Base-by-base conservation (phyloP, 2,797 vertebrate species). In the Crocidura indochinensis region DNA sequence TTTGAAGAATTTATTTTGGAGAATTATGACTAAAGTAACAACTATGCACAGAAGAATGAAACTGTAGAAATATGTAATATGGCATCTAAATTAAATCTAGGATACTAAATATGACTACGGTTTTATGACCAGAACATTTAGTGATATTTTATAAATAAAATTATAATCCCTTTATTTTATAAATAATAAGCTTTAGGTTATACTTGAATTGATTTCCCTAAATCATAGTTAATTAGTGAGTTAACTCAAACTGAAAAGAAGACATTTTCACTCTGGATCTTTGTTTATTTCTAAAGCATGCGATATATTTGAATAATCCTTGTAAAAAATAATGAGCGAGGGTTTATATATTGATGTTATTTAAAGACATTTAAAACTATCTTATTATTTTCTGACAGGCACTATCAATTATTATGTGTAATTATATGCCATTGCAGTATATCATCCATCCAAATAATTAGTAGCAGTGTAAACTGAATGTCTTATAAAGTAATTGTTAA, bases 1-100 rank as follows among this genome's bases (percentile, higher is more conserved):
- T 95, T 88, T 93, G 81, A 73, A 87, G 79, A 92, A 10, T 82
- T 38, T 38, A 38, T 38, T 38, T 38, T 89, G 24, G 10, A 84
- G 56, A 91, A 29, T 84, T 90, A 2, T 60, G n/a, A 38, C 38
- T 38, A 38, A 38, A 38, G 38, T 38, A 38, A 38, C 38, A 38
- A 38, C 38, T 38, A 38, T 38, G 38, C 38, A 60, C 56, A 19
- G 19, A 60, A 19, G 17, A 22, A 20, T 17, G 56, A 60, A 7
- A 60, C 56, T 60, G 22, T 20, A 19, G 19, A 60, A 60, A 60
- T 19, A 19, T 20, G 6, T 20, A 60, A 15, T 20, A 60, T 17
- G 22, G 22, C 19, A 6, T 15, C 6, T 60, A 60, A 60, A 60
- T 4, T 60, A 60, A 60, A 60, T 60, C 56, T 60, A 20, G 56